phyloP scores from a whole-genome alignment of 2,888 invertebrate genomes.

The Ptychoptera contaminata region DNA sequence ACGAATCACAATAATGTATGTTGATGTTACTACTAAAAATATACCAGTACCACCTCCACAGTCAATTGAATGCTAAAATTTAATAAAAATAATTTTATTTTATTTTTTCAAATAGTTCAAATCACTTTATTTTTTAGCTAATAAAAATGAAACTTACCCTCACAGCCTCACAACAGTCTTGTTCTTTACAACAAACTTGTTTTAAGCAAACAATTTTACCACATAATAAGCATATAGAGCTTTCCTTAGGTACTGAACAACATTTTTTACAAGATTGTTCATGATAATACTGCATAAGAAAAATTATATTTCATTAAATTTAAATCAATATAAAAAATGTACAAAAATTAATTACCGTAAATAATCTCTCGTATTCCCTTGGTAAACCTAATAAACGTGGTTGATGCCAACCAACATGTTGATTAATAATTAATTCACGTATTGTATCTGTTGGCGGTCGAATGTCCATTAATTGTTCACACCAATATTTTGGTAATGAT shows the following conservation, averaged over 20 bases:
- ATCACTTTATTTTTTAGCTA: too few relatives aligned
- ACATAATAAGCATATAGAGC: constrained; percentile 83
- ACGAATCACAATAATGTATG: constrained; percentile 86
- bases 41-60: constrained; percentile 95
- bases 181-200: constrained; percentile 72
- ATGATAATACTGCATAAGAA: constrained; percentile 72
- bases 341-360: constrained; percentile 41
- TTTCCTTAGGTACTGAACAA: constrained; percentile 77
- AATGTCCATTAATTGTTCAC: constrained; percentile 43
- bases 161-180: constrained; percentile 74
- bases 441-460: constrained; percentile 26
- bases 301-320: constrained; percentile 9
- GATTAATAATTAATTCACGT: constrained; percentile 50
- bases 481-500: constrained; percentile 47
- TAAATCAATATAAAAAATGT: constrained; percentile 1
- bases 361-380: constrained; percentile 79
- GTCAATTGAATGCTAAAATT: constrained; percentile 65
- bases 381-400: constrained; percentile 77
- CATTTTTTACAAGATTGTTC: constrained; percentile 78
- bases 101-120: background rate
- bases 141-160: constrained; percentile 33
- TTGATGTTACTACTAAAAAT: constrained; percentile 87
- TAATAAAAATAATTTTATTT: constrained; percentile 7
- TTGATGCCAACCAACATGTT: constrained; percentile 63
- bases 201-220: constrained; percentile 85